Percentiles rank a stretch among this genome's conserved stretches.
Evolutionary conservation across 2,888 invertebrate genomes (phyloP).

Genomic region (Kryphioiulus occultus): DNA sequence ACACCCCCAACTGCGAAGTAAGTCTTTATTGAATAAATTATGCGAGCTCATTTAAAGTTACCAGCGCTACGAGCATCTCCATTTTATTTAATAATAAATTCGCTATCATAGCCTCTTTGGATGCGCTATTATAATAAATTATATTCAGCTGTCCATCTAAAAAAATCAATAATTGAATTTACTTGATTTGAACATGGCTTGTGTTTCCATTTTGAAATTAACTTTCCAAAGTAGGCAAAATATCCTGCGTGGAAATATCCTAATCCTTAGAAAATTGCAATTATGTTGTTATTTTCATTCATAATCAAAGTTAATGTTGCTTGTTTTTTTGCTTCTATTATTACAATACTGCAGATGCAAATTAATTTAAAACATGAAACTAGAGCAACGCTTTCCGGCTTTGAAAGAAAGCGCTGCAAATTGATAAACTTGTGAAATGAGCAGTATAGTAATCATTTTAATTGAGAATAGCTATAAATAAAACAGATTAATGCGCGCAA

Average conservation of each 20-base stretch:
- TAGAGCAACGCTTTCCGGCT: neutral
- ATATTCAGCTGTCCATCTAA: neutral
- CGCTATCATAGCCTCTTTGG: neutral
- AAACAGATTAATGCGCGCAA: neutral
- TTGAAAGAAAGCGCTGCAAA: neutral
- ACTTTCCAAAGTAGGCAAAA: neutral
- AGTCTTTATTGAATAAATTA: slow-evolving; percentile 7
- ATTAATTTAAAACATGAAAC: neutral
- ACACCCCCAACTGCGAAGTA: neutral
- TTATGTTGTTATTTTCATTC: neutral
- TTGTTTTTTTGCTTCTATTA: neutral
- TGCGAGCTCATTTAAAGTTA: neutral
- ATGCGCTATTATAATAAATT: neutral
- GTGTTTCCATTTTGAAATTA: neutral
- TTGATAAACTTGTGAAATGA: neutral
- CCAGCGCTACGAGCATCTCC: neutral
- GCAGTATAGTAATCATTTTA: neutral
- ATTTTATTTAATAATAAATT: neutral
- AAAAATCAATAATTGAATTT: neutral
- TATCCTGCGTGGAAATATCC: neutral
- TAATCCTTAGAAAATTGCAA: neutral
- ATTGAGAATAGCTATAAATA: neutral
- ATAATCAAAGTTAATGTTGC: neutral
- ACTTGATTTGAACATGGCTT: neutral
- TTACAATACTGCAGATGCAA: neutral